These are phyloP conservation scores for Chauna torquata DNA, from an alignment of 2,113 vertebrate species.

Conservation along the genomic window DNA sequence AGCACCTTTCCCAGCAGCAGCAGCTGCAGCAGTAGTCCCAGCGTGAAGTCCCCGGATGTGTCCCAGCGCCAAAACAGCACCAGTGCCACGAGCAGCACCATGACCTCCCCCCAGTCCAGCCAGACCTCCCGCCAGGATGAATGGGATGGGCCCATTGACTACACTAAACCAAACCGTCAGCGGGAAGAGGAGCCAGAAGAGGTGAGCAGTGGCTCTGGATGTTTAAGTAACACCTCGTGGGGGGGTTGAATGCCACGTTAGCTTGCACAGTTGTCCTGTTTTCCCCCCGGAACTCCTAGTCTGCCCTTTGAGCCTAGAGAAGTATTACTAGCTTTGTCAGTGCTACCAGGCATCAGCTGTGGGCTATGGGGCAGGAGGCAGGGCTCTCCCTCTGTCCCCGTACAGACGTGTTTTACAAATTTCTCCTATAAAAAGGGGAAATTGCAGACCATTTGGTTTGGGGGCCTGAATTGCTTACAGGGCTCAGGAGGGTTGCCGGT, in stretches of 20 bases:
- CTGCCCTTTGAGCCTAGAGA: background rate
- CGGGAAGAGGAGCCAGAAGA: constrained; percentile 94
- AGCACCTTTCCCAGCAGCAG: constrained; percentile 77
- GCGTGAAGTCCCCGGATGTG: constrained; percentile 86
- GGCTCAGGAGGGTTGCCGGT: background rate
- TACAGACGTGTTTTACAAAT: rapidly evolving
- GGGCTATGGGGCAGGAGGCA: background rate
- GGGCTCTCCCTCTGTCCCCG: background rate
- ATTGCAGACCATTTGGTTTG: background rate
- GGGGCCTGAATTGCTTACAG: background rate
- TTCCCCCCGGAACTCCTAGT: background rate
- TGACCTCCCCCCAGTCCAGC: constrained; percentile 89
- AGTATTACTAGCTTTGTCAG: background rate
- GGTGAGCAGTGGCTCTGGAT: constrained; percentile 69
- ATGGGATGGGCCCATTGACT: constrained; percentile 96
- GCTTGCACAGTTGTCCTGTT: background rate
- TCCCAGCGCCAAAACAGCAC: constrained; percentile 83
- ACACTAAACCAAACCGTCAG: constrained; percentile 94
- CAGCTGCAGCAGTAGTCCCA: constrained; percentile 86
- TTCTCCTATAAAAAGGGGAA: background rate
- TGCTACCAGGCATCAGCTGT: background rate
- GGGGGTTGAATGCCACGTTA: rapidly evolving
- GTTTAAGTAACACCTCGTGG: background rate
- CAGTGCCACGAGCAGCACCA: constrained; percentile 85
- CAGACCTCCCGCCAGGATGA: constrained; percentile 93